A percentile compares a stretch with the other conserved stretches of the same genome.
Evolutionary conservation across 2,888 invertebrate species (phyloP).

Genomic region (Neocrepidodera transversa): DNA sequence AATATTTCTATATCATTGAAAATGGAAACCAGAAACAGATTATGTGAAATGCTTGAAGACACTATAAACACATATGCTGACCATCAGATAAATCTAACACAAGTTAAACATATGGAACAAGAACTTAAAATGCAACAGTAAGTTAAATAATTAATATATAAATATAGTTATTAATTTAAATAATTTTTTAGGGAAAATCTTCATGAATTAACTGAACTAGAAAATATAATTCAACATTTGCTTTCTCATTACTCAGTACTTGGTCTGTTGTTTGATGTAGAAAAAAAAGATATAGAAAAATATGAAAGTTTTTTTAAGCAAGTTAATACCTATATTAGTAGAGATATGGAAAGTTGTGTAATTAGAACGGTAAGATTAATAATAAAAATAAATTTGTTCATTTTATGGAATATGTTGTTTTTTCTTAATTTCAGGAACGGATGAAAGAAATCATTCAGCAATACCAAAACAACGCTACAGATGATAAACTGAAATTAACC

Average conservation of each 20-base stretch:
- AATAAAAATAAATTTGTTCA: too few relatives aligned
- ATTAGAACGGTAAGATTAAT: slow-evolving; percentile 43
- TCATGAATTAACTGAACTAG: slow-evolving; percentile 32
- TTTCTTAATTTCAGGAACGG: slow-evolving; percentile 38
- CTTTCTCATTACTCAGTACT: slow-evolving; percentile 37
- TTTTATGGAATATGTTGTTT: too few relatives aligned
- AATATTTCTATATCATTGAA: slow-evolving; percentile 36
- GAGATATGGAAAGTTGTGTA: slow-evolving; percentile 38
- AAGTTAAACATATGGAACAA: slow-evolving; percentile 36
- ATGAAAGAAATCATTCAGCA: slow-evolving; percentile 39
- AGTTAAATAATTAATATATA: too few relatives aligned
- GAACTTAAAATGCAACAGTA: slow-evolving; percentile 40
- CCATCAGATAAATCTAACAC: slow-evolving; percentile 37
- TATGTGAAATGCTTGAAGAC: slow-evolving; percentile 37
- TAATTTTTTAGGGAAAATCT: slow-evolving; percentile 29
- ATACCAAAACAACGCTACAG: slow-evolving; percentile 5
- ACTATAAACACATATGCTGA: slow-evolving; percentile 39
- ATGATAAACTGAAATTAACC: slow-evolving; percentile 38
- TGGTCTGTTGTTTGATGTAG: slow-evolving; percentile 37
- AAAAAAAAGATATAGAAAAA: slow-evolving; percentile 40
- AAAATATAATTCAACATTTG: slow-evolving; percentile 34
- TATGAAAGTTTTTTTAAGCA: slow-evolving; percentile 40
- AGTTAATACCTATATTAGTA: slow-evolving; percentile 39
- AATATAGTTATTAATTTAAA: too few relatives aligned
- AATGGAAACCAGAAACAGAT: slow-evolving; percentile 29